Conservation (phyloP, 2,888 invertebrate genomes). For the Drosophila fulvimacula region DNA sequence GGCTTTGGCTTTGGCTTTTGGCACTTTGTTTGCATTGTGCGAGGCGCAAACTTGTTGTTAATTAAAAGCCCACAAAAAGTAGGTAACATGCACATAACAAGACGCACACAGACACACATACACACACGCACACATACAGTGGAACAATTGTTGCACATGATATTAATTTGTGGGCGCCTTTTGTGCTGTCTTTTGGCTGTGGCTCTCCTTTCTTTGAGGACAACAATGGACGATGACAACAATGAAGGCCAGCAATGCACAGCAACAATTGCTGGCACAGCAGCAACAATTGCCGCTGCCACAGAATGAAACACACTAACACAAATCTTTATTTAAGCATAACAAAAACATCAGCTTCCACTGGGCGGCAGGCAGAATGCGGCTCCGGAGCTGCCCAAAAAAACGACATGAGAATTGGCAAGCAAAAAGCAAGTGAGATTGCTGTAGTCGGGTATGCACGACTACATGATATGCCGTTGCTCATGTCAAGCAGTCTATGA, state of each 20-base stretch:
- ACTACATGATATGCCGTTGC: not conserved
- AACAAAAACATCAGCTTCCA: constrained; percentile 64
- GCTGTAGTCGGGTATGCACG: not conserved
- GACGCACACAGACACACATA: constrained; percentile 34
- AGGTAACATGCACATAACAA: constrained; percentile 74
- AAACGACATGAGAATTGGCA: constrained; percentile 14
- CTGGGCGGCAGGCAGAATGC: constrained; percentile 29
- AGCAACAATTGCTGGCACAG: constrained; percentile 25
- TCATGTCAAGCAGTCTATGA: not conserved
- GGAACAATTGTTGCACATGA: constrained; percentile 68
- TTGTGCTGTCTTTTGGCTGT: constrained; percentile 42
- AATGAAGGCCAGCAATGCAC: constrained; percentile 75
- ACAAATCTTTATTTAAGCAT: constrained; percentile 79
- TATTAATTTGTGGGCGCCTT: constrained; percentile 69
- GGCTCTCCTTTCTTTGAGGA: constrained; percentile 51
- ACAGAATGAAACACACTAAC: constrained; percentile 67
- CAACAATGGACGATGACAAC: constrained; percentile 75
- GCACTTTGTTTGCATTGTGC: constrained; percentile 48
- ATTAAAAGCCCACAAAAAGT: constrained; percentile 78
- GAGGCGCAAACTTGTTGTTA: constrained; percentile 69
- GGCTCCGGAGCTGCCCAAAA: constrained; percentile 11
- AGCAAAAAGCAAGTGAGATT: not conserved
- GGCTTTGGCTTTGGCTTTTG: constrained; percentile 48
- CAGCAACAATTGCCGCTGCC: constrained; percentile 24
- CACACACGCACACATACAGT: constrained; percentile 6